Evolutionary conservation across 2,797 vertebrate genomes (phyloP).

Genomic region (Peromyscus melanophrys): DNA sequence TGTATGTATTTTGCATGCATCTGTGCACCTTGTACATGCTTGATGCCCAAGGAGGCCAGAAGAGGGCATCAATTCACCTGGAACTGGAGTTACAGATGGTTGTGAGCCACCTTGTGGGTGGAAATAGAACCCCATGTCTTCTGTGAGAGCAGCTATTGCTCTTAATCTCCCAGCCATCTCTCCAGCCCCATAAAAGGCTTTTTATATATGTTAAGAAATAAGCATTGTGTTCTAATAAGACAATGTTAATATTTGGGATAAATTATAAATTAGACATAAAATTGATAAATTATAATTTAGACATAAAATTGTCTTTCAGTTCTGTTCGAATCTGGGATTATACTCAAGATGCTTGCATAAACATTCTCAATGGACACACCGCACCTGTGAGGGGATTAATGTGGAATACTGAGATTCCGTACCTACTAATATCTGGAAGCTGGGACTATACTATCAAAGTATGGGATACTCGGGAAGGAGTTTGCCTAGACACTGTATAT

Average conservation of each 20-base stretch:
- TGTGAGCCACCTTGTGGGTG: background rate
- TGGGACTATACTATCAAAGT: constrained; percentile 98
- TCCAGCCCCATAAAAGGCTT: background rate
- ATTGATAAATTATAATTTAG: constrained; percentile 13
- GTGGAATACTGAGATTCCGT: constrained; percentile 99
- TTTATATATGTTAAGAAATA: constrained; percentile 12
- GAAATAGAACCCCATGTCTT: background rate
- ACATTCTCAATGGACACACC: constrained; percentile 95
- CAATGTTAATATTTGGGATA: background rate
- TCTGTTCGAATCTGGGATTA: constrained; percentile 99
- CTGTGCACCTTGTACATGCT: background rate
- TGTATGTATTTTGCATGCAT: background rate
- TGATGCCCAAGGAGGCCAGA: background rate
- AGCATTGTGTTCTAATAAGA: background rate
- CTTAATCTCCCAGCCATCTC: background rate
- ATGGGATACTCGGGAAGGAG: constrained; percentile 98
- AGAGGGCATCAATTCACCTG: background rate
- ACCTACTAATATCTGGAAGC: constrained; percentile 96
- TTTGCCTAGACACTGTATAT: constrained; percentile 95
- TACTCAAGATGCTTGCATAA: constrained; percentile 97
- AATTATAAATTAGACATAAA: constrained; percentile 1
- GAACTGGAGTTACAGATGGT: background rate
- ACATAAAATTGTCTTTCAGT: constrained; percentile 87
- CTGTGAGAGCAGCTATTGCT: background rate
- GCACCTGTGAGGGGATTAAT: constrained; percentile 96